phyloP scores from a whole-genome alignment of 1,140 invertebrate genomes.

The Druon quercuslanigerum region DNA sequence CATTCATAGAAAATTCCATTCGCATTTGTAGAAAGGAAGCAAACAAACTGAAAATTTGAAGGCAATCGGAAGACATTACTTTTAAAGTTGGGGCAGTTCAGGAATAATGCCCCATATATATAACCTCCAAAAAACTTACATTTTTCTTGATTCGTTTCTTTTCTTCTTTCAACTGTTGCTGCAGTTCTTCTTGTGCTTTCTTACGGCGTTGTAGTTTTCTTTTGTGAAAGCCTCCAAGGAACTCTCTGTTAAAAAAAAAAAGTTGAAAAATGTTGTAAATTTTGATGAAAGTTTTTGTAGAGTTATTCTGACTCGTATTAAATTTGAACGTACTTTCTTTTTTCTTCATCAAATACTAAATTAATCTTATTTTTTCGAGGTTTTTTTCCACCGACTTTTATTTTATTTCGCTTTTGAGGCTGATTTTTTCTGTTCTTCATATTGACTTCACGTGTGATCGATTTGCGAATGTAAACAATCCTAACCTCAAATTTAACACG shows the following conservation, averaged over 20 bases:
- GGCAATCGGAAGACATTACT: too few species aligned
- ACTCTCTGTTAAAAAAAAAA: constrained; percentile 76
- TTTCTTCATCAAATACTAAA: constrained; percentile 79
- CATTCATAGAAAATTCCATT: too few species aligned
- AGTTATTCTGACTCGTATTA: constrained; percentile 10
- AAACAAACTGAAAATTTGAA: too few species aligned
- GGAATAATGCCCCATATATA: too few species aligned
- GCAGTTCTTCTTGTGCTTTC: constrained; percentile 82
- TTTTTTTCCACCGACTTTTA: constrained; percentile 50
- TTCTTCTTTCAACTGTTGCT: constrained; percentile 84
- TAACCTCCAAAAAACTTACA: constrained; percentile 67
- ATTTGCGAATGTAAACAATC: neutral
- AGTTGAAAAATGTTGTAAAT: constrained; percentile 35
- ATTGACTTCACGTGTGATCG: neutral
- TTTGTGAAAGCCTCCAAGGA: constrained; percentile 86
- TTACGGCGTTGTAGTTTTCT: constrained; percentile 83
- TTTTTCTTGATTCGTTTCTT: constrained; percentile 83
- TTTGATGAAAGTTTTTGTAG: constrained; percentile 10
- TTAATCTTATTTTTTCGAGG: constrained; percentile 74
- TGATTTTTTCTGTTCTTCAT: constrained; percentile 37
- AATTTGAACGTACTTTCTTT: constrained; percentile 75
- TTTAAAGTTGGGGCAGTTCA: too few species aligned
- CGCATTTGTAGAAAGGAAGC: too few species aligned
- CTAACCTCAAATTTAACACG: constrained; percentile 18
- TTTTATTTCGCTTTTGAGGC: constrained; percentile 53